Evolutionary conservation across 53 echinoderm and acorn worm genomes (phyloP), one percentile per base, ranked within the genome.

Genomic region (Echinarachnius parma): DNA sequence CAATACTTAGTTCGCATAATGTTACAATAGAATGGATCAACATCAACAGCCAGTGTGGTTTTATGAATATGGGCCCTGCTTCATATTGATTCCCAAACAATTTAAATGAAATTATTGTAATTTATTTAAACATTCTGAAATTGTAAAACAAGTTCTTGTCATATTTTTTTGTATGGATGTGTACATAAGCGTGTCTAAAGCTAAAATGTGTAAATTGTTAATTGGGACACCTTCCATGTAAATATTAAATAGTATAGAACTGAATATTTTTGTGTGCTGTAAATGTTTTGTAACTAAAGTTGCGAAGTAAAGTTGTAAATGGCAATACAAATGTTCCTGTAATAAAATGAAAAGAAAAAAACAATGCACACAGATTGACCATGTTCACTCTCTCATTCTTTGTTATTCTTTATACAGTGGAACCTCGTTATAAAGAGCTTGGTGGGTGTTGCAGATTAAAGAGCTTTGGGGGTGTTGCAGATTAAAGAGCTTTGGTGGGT

Each of bases 261-360:
- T 68, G 42, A 72, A 56, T 72, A 72, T 72, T 72, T 72, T 72
- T 72, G 74, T 72, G 74, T 72, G 55, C 57, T 72, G 74, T 56
- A 56, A 21, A 39, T 72, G 57, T 54, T 72, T 72, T 56, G 57
- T 36, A 39, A 72, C 74, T 24, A 27, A 25, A 57, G 5, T 5
- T 72, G 74, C 39, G n/a, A n/a, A n/a, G 69, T 52, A 69, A 49
- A 69, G 3, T 49, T 69, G 69, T 69, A 46, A 49, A 67, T 32
- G 49, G 53, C 69, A 69, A 69, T 68, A 68, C 68, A 3, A 68
- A 11, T 68, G 68, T 68, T 52, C 21, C 10, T 68, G 68, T 52
- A 68, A 68, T 68, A 68, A 68, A 68, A n/a, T n/a, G n/a, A n/a
- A n/a, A n/a, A n/a, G n/a, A n/a, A n/a, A n/a, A n/a, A 32, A 19